phyloP scores from a whole-genome alignment of 2,797 vertebrate species.

The Brachymystax lenok region DNA sequence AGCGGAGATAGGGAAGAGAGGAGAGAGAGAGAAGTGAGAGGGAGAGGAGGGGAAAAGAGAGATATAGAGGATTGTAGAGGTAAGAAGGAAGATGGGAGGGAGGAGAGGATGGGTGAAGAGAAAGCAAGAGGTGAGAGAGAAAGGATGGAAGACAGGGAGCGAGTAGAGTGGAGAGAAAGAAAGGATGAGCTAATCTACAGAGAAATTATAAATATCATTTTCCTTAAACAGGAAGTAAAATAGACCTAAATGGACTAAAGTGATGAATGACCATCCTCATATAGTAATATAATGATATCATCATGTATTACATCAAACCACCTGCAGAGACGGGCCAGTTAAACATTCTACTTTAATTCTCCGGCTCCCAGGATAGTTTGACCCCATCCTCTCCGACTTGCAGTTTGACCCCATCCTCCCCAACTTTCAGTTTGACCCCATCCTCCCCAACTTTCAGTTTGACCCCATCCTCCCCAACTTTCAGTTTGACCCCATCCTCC shows the following conservation, averaged over 20 bases:
- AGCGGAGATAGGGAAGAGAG: neutral
- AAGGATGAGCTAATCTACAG: constrained; percentile 4
- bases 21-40: neutral
- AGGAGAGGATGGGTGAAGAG: no score
- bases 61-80: neutral
- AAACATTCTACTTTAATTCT: neutral
- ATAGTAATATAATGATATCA: neutral
- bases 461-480: no score
- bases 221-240: constrained; percentile 26
- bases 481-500: no score
- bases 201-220: constrained; percentile 31
- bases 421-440: no score
- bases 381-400: no score
- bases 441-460: no score
- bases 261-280: constrained; percentile 21
- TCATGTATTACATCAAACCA: constrained; percentile 1
- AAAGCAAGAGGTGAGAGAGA: neutral
- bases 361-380: no score
- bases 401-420: no score
- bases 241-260: constrained; percentile 42
- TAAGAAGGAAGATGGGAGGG: neutral
- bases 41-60: neutral
- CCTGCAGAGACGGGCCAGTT: neutral
- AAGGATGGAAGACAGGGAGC: neutral
- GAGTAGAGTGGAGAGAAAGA: neutral